Evolutionary conservation across 2,797 vertebrate species (phyloP).

Genomic region (Sebastes steindachneri): DNA sequence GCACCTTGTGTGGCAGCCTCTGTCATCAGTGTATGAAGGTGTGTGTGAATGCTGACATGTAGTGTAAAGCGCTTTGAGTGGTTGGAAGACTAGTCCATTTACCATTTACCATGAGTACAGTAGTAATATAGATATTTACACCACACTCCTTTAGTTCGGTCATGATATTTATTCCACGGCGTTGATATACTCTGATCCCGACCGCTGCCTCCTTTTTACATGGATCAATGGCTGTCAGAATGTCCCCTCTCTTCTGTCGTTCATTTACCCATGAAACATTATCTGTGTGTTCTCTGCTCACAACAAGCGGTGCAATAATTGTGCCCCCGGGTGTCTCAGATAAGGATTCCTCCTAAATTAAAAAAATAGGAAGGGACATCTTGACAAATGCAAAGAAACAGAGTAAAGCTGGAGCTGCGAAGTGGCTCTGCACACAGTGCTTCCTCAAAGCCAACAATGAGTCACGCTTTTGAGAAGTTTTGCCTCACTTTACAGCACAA

Average conservation of each 20-base stretch:
- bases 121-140: not conserved
- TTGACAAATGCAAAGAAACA: constrained; percentile 31
- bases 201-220: constrained; percentile 4
- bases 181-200: not conserved
- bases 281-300: constrained; percentile 53
- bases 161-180: not conserved
- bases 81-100: no score
- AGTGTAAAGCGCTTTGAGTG: no score
- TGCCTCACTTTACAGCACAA: constrained; percentile 3
- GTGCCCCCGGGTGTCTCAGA: constrained; percentile 48
- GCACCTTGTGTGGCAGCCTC: no score
- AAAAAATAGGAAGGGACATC: constrained; percentile 18
- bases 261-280: constrained; percentile 62
- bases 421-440: not conserved
- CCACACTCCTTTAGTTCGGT: not conserved
- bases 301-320: constrained; percentile 58
- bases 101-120: not conserved
- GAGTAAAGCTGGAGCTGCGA: constrained; percentile 14
- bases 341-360: constrained; percentile 40
- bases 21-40: no score
- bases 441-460: constrained; percentile 33
- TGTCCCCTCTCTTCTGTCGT: constrained; percentile 31
- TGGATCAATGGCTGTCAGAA: constrained; percentile 50
- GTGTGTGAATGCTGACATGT: no score
- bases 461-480: constrained; percentile 33